phyloP scores from a whole-genome alignment of 92 coral and sea anemone genomes.

The Porites rus region DNA sequence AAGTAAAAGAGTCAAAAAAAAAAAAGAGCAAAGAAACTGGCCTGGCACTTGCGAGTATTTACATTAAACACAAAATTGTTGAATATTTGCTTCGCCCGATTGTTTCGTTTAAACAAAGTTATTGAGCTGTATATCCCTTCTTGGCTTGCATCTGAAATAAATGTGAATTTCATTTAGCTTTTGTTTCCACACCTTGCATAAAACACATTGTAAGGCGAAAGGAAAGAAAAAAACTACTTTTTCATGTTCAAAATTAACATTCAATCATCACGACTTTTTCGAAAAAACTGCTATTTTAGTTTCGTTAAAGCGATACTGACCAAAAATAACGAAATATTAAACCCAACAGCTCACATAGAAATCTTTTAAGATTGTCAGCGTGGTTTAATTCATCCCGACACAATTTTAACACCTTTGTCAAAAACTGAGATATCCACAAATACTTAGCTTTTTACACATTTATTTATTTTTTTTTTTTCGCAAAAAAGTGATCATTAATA shows the following conservation, averaged over 20 bases:
- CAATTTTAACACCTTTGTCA: constrained; percentile 3
- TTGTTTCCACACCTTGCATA: background rate
- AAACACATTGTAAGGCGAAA: background rate
- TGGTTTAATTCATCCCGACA: too few relatives aligned
- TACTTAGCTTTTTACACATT: too few relatives aligned
- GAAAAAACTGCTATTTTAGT: too few relatives aligned
- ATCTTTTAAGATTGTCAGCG: too few relatives aligned
- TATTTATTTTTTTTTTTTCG: background rate
- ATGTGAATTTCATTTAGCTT: background rate
- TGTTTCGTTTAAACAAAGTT: constrained; percentile 13
- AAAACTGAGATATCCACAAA: background rate
- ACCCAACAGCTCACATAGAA: too few relatives aligned
- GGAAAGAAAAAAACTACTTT: too few relatives aligned
- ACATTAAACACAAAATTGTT: background rate
- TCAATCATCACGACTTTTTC: background rate
- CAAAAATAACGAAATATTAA: too few relatives aligned
- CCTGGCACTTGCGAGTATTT: background rate
- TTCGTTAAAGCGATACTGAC: too few relatives aligned
- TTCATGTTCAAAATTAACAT: too few relatives aligned
- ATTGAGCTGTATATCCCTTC: constrained; percentile 1
- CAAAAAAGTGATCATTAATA: background rate
- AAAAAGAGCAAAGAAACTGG: background rate
- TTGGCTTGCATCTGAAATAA: background rate
- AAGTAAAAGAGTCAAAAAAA: background rate
- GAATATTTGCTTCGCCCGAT: background rate